Evolutionary conservation across 2,888 invertebrate genomes (phyloP).

Genomic region (Hetaerina titia): DNA sequence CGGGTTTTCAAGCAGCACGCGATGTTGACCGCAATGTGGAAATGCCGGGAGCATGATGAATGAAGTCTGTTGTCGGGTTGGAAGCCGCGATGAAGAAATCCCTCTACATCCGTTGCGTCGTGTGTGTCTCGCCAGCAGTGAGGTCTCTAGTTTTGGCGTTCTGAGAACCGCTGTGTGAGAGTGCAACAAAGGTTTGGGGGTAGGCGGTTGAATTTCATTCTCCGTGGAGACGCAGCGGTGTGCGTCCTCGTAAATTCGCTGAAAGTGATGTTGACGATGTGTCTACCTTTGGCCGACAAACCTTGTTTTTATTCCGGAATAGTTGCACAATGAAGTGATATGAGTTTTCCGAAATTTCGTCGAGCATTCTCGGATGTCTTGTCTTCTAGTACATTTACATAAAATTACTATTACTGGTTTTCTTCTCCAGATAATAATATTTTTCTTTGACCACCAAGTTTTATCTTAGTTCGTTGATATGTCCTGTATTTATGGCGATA

Average conservation of each 20-base stretch:
- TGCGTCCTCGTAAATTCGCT: not conserved
- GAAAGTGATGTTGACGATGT: not conserved
- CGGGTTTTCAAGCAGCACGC: not conserved
- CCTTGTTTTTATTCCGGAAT: not conserved
- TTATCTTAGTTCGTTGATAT: too few species aligned
- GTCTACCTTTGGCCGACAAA: not conserved
- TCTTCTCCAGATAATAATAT: too few species aligned
- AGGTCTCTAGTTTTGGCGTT: not conserved
- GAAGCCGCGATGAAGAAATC: not conserved
- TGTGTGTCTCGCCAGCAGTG: not conserved
- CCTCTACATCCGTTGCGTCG: not conserved
- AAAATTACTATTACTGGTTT: not conserved
- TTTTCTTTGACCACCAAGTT: too few species aligned
- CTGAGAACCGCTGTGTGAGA: not conserved
- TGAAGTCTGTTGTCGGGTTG: not conserved
- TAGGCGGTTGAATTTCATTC: not conserved
- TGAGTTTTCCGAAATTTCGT: not conserved
- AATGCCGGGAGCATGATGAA: not conserved
- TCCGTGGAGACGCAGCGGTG: not conserved
- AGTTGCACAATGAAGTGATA: not conserved
- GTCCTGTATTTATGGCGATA: too few species aligned
- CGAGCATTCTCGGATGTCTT: not conserved
- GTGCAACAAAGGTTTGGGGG: not conserved
- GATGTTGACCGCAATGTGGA: not conserved
- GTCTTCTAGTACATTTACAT: not conserved